phyloP scores from a whole-genome alignment of 2,113 vertebrate genomes.

The Gila orcuttii region DNA sequence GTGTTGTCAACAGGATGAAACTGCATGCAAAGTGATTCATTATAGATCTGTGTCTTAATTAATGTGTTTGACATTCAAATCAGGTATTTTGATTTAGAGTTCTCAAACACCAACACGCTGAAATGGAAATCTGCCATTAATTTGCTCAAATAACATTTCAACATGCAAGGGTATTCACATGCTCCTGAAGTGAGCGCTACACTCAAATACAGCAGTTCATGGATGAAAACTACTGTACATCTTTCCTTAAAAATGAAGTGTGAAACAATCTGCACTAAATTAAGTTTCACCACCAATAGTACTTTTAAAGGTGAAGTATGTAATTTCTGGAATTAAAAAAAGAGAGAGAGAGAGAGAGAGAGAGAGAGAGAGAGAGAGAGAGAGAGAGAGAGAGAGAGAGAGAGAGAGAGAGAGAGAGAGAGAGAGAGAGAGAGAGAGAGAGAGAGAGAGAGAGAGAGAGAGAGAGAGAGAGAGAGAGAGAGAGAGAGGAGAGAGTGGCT shows the following conservation, averaged over 20 bases:
- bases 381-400: no score
- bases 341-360: neutral
- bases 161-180: neutral
- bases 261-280: neutral
- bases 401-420: no score
- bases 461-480: no score
- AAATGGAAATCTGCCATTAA: constrained; percentile 71
- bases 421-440: no score
- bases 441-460: no score
- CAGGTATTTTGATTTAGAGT: constrained; percentile 74
- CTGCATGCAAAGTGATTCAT: constrained; percentile 73
- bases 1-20: constrained; percentile 80
- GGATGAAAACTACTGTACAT: neutral
- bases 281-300: no score
- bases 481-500: no score
- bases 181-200: neutral
- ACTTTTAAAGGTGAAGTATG: neutral
- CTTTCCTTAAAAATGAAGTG: neutral
- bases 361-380: no score
- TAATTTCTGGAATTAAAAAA: neutral
- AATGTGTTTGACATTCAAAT: constrained; percentile 75
- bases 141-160: constrained; percentile 67
- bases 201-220: neutral
- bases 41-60: constrained; percentile 72
- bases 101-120: constrained; percentile 66